Evolutionary conservation across 2,113 vertebrate species (phyloP), one percentile per base, ranked within the genome.

Genomic region (Notothenia rossii): DNA sequence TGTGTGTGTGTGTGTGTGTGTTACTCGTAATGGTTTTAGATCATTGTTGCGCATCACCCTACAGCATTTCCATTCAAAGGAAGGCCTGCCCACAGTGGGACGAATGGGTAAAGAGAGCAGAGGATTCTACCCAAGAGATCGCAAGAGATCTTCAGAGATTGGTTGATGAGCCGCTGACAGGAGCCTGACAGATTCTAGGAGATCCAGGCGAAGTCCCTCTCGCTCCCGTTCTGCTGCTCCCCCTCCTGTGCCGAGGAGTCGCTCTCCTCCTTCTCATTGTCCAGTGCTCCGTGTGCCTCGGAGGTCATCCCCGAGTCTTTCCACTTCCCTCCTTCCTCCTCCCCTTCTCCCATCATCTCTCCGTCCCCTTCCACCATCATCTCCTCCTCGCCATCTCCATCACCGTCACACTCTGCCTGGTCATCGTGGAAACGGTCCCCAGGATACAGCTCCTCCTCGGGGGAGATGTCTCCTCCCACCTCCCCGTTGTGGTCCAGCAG

Each of bases 191-290:
- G 81, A 73, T 83, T 81, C 96, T 99, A 99, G 84, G 98, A 97
- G 94, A 99, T 96, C 98, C 98, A 99, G 70, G 96, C 75, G 49
- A 99, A 99, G 94, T 99, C 97, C 93, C 97, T 96, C 86, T 98
- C 96, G 0, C 95, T 95, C n/a, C 94, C 96, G 40, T 95, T 95
- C 8, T 95, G 93, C 91, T 96, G 96, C 77, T 95, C 96, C 36
- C 96, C 95, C 64, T 96, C 97, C 83, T 87, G 96, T 0, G 95
- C 96, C 1, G 96, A 99, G 89, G 96, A 99, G 91, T 97, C 97
- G 50, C 96, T 96, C 85, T 96, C 95, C 89, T 96, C 95, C 86
- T 96, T 95, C 55, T 95, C 94, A 88, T 95, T 93, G 83, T 96
- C 95, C 90, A 97, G 93, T 83, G 96, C 95, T 73, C 96, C 94